A percentile compares a stretch with the other conserved stretches of the same genome.
These are phyloP conservation scores for Danio kyathit DNA, from an alignment of 2,797 vertebrate genomes.

Conservation along the genomic window DNA sequence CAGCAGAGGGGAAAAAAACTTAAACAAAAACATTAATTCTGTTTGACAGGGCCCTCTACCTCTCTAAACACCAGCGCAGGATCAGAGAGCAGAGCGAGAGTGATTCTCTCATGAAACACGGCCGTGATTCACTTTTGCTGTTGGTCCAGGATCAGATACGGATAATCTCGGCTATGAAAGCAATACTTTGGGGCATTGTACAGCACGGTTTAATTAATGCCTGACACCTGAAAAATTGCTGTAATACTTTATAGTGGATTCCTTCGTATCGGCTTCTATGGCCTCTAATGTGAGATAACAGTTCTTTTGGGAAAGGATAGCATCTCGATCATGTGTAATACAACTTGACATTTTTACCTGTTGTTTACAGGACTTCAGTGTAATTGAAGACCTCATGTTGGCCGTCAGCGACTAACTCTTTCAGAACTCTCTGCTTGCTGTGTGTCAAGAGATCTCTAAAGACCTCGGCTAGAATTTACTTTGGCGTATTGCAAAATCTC, in stretches of 20 bases:
- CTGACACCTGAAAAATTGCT: constrained; percentile 53
- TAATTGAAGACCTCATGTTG: constrained; percentile 53
- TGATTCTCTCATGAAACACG: constrained; percentile 44
- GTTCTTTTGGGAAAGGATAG: constrained; percentile 47
- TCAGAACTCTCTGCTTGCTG: constrained; percentile 17
- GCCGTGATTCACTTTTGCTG: constrained; percentile 23
- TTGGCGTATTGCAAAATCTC: neutral
- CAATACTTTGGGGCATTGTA: constrained; percentile 29
- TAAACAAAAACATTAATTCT: constrained; percentile 52
- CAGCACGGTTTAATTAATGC: constrained; percentile 62
- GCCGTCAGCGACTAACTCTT: constrained; percentile 13
- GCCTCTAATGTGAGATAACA: constrained; percentile 36
- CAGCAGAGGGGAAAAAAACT: constrained; percentile 39
- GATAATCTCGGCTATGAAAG: constrained; percentile 31
- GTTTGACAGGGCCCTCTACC: constrained; percentile 52
- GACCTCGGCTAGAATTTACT: constrained; percentile 24
- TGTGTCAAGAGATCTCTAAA: constrained; percentile 40
- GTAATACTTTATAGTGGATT: constrained; percentile 24
- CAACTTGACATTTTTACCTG: constrained; percentile 49
- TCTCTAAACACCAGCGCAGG: constrained; percentile 31
- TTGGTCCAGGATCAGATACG: constrained; percentile 28
- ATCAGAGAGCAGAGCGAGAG: constrained; percentile 39
- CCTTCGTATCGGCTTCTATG: neutral
- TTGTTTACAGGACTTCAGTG: constrained; percentile 43
- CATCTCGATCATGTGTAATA: constrained; percentile 55